These are phyloP conservation scores for Tryphoninae sp. DNA, from an alignment of 2,888 invertebrate species.

Conservation along the genomic window DNA sequence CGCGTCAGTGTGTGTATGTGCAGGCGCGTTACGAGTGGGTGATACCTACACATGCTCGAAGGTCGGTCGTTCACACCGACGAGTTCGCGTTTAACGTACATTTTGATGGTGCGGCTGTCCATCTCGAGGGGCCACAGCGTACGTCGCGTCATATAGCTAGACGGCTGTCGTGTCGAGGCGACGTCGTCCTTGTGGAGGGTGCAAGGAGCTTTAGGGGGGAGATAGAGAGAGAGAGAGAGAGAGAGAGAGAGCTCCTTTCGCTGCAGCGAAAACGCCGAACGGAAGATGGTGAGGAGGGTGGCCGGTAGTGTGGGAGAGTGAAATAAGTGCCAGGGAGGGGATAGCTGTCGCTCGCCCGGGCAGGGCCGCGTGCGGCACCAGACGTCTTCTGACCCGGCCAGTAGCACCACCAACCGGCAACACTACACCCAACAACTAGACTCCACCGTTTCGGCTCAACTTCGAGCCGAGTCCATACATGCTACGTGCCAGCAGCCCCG, in stretches of 20 bases:
- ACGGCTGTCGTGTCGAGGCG: conserved; percentile 73
- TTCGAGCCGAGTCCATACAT: conserved; percentile 73
- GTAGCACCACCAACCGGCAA: conserved; percentile 75
- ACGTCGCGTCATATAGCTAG: conserved; percentile 71
- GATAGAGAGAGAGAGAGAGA: conserved; percentile 62
- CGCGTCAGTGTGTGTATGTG: conserved; percentile 10
- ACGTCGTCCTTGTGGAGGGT: conserved; percentile 62
- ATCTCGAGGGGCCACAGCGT: conserved; percentile 70
- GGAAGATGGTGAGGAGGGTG: conserved; percentile 66
- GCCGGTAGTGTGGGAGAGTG: conserved; percentile 68
- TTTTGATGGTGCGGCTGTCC: conserved; percentile 72
- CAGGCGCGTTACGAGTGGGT: conserved; percentile 34
- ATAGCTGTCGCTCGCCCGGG: conserved; percentile 81
- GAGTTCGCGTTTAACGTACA: conserved; percentile 59
- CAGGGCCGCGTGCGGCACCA: conserved; percentile 72
- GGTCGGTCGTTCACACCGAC: conserved; percentile 61
- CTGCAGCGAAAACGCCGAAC: conserved; percentile 66
- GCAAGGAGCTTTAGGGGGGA: conserved; percentile 44
- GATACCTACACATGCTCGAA: conserved; percentile 44
- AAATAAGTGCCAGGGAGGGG: conserved; percentile 72
- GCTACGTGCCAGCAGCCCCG: neutral
- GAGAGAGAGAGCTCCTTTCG: conserved; percentile 62
- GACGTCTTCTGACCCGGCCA: conserved; percentile 82
- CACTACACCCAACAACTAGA: conserved; percentile 42
- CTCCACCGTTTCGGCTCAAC: conserved; percentile 68